phyloP scores from a whole-genome alignment of 1,140 invertebrate genomes.

The Diabrotica virgifera region DNA sequence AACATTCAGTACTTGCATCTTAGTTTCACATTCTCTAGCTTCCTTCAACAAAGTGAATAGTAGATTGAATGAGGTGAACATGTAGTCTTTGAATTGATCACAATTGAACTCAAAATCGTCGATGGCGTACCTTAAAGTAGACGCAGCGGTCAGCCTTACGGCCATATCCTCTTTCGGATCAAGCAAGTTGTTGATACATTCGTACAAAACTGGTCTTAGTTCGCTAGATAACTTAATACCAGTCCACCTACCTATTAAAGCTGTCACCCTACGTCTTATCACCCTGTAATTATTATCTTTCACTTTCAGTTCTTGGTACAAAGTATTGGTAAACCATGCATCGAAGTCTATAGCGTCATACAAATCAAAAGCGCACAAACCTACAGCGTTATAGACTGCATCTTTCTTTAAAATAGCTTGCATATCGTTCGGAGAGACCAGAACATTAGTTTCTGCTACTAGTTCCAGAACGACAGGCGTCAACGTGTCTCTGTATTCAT shows the following conservation, averaged over 20 bases:
- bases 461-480: slow-evolving; percentile 73
- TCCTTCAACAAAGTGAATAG: slow-evolving; percentile 84
- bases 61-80: slow-evolving; percentile 71
- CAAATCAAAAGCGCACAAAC: slow-evolving; percentile 84
- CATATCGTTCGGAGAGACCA: slow-evolving; percentile 67
- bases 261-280: slow-evolving; percentile 82
- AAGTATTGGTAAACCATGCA: slow-evolving; percentile 82
- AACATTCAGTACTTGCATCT: slow-evolving; percentile 88
- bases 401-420: slow-evolving; percentile 82
- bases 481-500: slow-evolving; percentile 70
- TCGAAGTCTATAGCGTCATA: slow-evolving; percentile 93
- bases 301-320: slow-evolving; percentile 79
- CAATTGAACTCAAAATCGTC: slow-evolving; percentile 91
- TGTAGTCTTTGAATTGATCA: slow-evolving; percentile 79
- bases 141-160: slow-evolving; percentile 75
- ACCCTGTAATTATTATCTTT: slow-evolving; percentile 84
- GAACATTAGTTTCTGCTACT: slow-evolving; percentile 61
- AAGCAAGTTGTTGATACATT: slow-evolving; percentile 71
- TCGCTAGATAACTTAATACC: slow-evolving; percentile 80
- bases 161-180: slow-evolving; percentile 74
- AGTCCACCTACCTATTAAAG: slow-evolving; percentile 81
- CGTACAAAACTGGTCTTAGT: slow-evolving; percentile 77
- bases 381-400: slow-evolving; percentile 92
- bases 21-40: slow-evolving; percentile 88
- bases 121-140: slow-evolving; percentile 72